Conservation (phyloP, 2,113 vertebrate species). For the Dolichotis patagonum region DNA sequence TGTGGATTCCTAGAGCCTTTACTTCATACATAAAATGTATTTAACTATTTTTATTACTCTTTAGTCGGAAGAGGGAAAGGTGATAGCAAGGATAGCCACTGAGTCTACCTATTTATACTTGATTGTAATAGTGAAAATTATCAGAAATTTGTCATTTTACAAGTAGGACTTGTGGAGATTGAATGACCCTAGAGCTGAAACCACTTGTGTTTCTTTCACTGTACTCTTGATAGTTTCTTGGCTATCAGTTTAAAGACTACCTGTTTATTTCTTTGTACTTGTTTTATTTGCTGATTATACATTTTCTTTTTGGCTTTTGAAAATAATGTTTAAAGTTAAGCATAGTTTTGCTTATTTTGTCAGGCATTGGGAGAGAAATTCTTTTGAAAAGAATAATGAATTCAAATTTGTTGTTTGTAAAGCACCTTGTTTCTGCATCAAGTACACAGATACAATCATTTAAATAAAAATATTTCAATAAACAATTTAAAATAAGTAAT, state of each 20-base stretch:
- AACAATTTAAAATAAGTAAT: constrained; percentile 26
- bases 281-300: constrained; percentile 16
- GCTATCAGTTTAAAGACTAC: constrained; percentile 14
- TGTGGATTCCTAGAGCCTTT: not conserved
- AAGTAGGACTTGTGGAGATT: not conserved
- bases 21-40: constrained; percentile 12
- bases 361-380: constrained; percentile 40
- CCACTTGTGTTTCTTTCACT: not conserved
- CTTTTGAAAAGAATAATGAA: constrained; percentile 59
- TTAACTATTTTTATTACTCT: constrained; percentile 39
- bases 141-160: constrained; percentile 3
- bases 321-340: constrained; percentile 23
- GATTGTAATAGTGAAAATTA: not conserved
- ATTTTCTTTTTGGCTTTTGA: constrained; percentile 21
- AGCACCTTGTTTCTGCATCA: not conserved
- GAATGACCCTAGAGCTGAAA: not conserved
- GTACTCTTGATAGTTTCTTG: constrained; percentile 34
- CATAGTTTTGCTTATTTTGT: constrained; percentile 3
- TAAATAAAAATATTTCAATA: constrained; percentile 28
- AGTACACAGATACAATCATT: constrained; percentile 28
- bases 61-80: not conserved
- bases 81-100: not conserved
- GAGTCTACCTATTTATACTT: not conserved
- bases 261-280: constrained; percentile 30
- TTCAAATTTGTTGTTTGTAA: constrained; percentile 35